Percentiles rank a stretch among this genome's conserved stretches.
These are phyloP conservation scores for Dichetophora obliterata DNA, from an alignment of 2,888 invertebrate genomes.

Conservation along the genomic window DNA sequence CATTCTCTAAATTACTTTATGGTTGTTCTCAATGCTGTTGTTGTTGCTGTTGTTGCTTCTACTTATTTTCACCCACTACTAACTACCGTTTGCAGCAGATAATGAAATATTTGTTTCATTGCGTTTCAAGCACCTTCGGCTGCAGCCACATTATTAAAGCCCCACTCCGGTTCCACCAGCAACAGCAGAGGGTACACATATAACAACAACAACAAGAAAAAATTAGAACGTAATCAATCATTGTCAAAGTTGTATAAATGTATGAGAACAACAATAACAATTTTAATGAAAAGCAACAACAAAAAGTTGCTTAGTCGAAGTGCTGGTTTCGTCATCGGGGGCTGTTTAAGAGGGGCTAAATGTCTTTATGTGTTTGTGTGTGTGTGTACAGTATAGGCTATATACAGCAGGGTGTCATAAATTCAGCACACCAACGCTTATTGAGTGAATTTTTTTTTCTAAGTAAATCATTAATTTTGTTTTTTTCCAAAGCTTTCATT, in stretches of 20 bases:
- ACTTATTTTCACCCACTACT: conserved; percentile 16
- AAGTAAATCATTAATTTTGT: too few species aligned
- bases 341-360: too few species aligned
- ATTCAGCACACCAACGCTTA: too few species aligned
- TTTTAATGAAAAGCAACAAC: background rate
- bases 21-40: conserved; percentile 13
- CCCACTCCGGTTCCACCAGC: background rate
- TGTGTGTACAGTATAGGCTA: too few species aligned
- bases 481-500: too few species aligned
- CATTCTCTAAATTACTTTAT: conserved; percentile 24
- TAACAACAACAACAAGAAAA: background rate
- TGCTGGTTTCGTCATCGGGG: too few species aligned
- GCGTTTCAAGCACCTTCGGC: background rate
- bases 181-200: background rate
- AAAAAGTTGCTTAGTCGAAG: background rate
- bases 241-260: conserved; percentile 64
- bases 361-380: too few species aligned
- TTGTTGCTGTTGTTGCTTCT: conserved; percentile 2
- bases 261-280: conserved; percentile 33
- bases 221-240: conserved; percentile 59
- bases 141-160: background rate
- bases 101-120: background rate
- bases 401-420: too few species aligned
- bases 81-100: background rate
- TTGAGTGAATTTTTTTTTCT: too few species aligned